Evolutionary conservation across 2,113 vertebrate genomes (phyloP).

Genomic region (Hiodon alosoides): DNA sequence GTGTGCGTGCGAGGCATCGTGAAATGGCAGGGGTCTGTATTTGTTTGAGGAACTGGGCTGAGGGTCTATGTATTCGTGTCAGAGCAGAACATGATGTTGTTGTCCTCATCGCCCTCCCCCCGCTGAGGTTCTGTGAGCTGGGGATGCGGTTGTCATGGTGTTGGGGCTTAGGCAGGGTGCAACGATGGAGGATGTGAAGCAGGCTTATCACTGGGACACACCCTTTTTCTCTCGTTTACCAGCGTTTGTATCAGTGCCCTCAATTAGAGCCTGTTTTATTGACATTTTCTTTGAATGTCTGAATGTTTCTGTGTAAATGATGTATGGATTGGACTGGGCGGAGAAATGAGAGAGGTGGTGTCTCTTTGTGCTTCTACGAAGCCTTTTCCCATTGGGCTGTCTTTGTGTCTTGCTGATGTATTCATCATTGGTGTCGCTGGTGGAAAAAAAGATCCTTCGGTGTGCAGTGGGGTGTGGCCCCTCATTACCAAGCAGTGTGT

Average conservation of each 20-base stretch:
- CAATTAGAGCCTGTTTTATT: neutral
- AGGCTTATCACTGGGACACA: neutral
- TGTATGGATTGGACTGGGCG: neutral
- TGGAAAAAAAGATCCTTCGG: neutral
- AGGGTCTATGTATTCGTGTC: neutral
- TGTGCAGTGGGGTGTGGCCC: constrained; percentile 16
- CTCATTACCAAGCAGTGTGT: neutral
- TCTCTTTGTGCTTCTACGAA: neutral
- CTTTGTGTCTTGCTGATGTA: constrained; percentile 22
- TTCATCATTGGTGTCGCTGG: neutral
- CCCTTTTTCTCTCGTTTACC: constrained; percentile 1
- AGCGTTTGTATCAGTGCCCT: neutral
- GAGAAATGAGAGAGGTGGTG: neutral
- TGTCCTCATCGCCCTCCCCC: constrained; percentile 12
- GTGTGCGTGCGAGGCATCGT: neutral
- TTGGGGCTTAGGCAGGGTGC: neutral
- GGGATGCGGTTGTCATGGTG: constrained; percentile 1
- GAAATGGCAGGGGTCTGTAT: neutral
- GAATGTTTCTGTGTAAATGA: neutral
- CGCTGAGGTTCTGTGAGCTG: neutral
- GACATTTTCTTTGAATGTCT: neutral
- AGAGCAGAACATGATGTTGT: neutral
- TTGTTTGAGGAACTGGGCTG: neutral
- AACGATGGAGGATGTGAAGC: neutral
- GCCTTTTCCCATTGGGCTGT: neutral